Percentiles rank a stretch among this genome's conserved stretches.
Conservation (phyloP, 2,797 vertebrate species). For the Pyrrhura leucotis region DNA sequence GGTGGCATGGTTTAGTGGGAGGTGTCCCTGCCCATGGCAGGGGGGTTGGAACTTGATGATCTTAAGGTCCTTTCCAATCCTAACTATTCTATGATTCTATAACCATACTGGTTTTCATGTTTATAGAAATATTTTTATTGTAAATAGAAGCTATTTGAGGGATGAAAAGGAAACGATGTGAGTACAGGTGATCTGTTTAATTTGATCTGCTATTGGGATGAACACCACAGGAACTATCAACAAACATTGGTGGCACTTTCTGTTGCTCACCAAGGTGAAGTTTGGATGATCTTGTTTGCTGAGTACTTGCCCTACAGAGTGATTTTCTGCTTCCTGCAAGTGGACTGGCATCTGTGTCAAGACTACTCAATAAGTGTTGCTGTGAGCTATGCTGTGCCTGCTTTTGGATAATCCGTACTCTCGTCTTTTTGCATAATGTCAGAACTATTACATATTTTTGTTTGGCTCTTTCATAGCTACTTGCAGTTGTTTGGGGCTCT, state of each 20-base stretch:
- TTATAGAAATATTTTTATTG: neutral
- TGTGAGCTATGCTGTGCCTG: neutral
- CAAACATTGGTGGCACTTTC: neutral
- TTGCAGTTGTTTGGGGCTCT: neutral
- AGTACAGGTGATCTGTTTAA: neutral
- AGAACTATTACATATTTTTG: neutral
- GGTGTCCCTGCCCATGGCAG: too few relatives aligned
- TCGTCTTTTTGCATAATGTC: neutral
- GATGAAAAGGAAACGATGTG: neutral
- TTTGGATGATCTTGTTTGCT: neutral
- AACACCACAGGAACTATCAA: neutral
- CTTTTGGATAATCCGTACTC: neutral
- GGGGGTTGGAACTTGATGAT: neutral
- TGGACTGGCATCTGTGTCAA: neutral
- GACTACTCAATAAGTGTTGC: fast-evolving
- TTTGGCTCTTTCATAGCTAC: neutral
- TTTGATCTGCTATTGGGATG: neutral
- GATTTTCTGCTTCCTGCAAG: neutral
- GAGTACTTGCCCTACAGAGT: neutral
- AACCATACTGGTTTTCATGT: fast-evolving
- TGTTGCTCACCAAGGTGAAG: neutral
- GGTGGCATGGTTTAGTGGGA: too few relatives aligned
- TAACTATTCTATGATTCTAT: neutral
- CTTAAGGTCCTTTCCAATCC: neutral
- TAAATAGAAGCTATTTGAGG: neutral